phyloP scores from a whole-genome alignment of 2,888 invertebrate genomes.

The Melipona bicolor region DNA sequence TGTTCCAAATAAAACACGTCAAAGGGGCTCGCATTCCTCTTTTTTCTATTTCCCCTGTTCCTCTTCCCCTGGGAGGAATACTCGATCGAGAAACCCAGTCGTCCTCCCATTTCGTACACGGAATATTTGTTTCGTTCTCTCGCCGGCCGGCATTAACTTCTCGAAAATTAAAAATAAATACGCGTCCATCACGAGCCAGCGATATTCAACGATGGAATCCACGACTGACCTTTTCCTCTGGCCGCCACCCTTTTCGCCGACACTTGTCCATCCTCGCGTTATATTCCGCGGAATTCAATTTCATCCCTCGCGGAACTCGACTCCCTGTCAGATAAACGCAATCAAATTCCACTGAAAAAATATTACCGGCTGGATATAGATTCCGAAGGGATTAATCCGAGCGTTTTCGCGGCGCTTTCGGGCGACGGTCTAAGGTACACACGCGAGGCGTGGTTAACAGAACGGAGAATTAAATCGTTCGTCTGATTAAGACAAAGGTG shows the following conservation, averaged over 20 bases:
- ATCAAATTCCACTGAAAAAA: conserved; percentile 48
- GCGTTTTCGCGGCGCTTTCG: not conserved
- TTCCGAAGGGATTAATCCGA: conserved; percentile 2
- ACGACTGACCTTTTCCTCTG: conserved; percentile 13
- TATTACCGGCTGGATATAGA: conserved; percentile 14
- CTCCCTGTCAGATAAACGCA: conserved; percentile 37
- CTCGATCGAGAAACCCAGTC: not conserved
- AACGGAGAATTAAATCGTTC: conserved; percentile 2
- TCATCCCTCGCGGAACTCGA: not conserved
- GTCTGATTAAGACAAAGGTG: not conserved
- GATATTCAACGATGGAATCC: not conserved
- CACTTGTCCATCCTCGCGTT: not conserved
- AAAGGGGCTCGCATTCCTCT: not conserved
- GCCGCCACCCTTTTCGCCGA: not conserved
- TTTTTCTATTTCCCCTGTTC: conserved; percentile 11
- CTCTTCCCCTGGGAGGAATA: not conserved
- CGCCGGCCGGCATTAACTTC: conserved; percentile 1
- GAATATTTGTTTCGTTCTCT: not conserved
- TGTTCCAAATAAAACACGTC: not conserved
- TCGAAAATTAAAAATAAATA: conserved; percentile 39
- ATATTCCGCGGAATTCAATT: conserved; percentile 42
- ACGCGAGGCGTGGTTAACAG: not conserved
- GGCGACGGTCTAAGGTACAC: not conserved
- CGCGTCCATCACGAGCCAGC: not conserved
- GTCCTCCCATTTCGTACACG: not conserved